phyloP scores from a whole-genome alignment of 1,140 invertebrate species.

The Tetraneura akinire region DNA sequence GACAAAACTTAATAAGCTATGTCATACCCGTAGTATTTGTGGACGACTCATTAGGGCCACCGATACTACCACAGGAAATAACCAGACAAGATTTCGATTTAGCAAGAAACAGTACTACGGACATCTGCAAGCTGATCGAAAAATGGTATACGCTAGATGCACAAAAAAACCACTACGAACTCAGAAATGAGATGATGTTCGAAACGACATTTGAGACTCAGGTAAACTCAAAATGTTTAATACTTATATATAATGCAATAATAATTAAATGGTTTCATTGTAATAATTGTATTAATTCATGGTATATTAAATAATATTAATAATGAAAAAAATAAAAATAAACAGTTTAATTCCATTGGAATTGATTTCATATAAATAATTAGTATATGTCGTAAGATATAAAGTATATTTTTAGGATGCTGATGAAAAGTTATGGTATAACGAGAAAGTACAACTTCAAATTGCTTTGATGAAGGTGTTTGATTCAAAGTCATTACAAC shows the following conservation, averaged over 20 bases:
- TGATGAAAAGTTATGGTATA: slow-evolving; percentile 1
- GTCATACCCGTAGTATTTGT: slow-evolving; percentile 75
- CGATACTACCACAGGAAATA: slow-evolving; percentile 74
- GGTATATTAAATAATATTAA: not conserved
- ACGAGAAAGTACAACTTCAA: slow-evolving; percentile 32
- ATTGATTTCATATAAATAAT: too few species aligned
- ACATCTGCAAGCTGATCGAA: slow-evolving; percentile 63
- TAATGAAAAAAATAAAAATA: too few species aligned
- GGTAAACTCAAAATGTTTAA: not conserved
- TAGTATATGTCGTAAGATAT: too few species aligned
- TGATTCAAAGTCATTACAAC: not conserved
- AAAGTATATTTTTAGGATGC: slow-evolving; percentile 7
- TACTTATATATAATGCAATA: not conserved
- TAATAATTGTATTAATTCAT: not conserved
- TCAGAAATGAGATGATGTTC: slow-evolving; percentile 6
- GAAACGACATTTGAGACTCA: slow-evolving; percentile 23
- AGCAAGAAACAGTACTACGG: slow-evolving; percentile 65
- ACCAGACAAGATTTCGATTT: slow-evolving; percentile 76
- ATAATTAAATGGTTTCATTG: not conserved
- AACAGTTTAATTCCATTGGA: too few species aligned
- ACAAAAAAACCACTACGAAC: not conserved
- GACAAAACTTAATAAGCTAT: slow-evolving; percentile 68
- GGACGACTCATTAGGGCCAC: slow-evolving; percentile 72
- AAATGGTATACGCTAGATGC: slow-evolving; percentile 72
- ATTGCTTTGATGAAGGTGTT: not conserved